These are phyloP conservation scores for Enteromius anoplus DNA, from an alignment of 2,797 vertebrate species.

Conservation along the genomic window DNA sequence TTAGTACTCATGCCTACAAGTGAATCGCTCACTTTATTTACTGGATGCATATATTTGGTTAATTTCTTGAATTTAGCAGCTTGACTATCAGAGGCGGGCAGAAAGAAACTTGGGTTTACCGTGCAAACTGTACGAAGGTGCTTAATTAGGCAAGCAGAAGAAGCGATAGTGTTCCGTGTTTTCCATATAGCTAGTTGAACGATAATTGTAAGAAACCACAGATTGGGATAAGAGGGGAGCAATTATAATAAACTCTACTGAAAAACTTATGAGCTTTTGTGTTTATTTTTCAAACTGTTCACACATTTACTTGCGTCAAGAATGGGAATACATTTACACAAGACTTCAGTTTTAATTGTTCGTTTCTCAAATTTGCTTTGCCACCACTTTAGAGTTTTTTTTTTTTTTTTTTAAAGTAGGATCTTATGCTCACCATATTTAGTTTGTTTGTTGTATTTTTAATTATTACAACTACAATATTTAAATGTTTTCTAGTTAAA, in stretches of 20 bases:
- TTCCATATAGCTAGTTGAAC: constrained; percentile 23
- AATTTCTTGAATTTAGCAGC: constrained; percentile 12
- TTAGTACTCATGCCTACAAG: constrained; percentile 22
- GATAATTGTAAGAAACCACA: constrained; percentile 36
- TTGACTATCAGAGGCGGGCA: constrained; percentile 7
- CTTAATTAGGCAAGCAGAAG: constrained; percentile 1
- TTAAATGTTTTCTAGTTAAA: background rate
- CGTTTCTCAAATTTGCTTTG: background rate
- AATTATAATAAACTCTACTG: constrained; percentile 43
- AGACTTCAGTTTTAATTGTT: background rate
- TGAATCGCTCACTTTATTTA: background rate
- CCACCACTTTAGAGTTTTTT: background rate
- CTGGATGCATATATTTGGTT: constrained; percentile 1
- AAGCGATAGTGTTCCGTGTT: constrained; percentile 31
- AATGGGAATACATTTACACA: background rate
- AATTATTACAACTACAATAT: background rate
- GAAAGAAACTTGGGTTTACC: background rate
- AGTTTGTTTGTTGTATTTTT: background rate
- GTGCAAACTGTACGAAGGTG: constrained; percentile 14
- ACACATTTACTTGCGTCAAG: background rate
- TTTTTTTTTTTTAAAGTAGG: background rate
- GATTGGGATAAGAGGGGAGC: constrained; percentile 27
- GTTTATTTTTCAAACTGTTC: background rate
- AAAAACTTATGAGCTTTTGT: constrained; percentile 5
- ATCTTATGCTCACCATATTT: background rate